Base-by-base conservation (phyloP, 2,888 invertebrate genomes). In the Tiliacea citrago region DNA sequence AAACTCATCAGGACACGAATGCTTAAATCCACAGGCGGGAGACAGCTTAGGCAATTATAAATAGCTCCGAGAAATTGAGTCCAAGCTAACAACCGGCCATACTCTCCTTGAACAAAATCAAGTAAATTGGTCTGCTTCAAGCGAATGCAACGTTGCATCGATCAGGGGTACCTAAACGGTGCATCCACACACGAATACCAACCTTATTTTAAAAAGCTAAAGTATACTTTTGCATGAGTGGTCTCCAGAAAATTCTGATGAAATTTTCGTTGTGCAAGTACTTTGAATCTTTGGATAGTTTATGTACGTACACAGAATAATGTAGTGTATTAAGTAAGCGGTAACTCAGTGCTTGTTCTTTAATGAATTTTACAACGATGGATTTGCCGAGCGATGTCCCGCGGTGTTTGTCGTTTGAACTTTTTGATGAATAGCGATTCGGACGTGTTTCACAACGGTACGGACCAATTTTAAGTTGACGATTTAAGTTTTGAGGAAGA, bases 61-160 rank as follows among this genome's bases (percentile, higher is more conserved):
- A 85, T 78, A 82, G 83, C 80, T 81, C 70, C 65, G 62, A 73
- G 87, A 88, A 85, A 82, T 86, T 80, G 83, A 83, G 85, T 88
- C 85, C 81, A 70, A 77, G 71, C 70, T 83, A 81, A 83, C 82
- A 85, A 81, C 85, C 82, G 69, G 45, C 83, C 82, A 84, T 89
- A 85, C 88, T 78, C 77, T 83, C 82, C 90, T 90, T 89, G 91
- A 92, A 93, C 92, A 93, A 93, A 94, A 93, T 93, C 92, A 91
- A 90, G 90, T 92, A 94, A 94, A 94, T 94, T 94, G 94, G 93
- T 90, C 89, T 88, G 87, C 92, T 92, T 90, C 89, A 90, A 88
- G 89, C 90, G 86, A 92, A 91, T 91, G 93, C 92, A 92, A 89
- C 90, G 90, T 89, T 92, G 93, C 93, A 93, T 93, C 90, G 92